Evolutionary conservation across 2,888 invertebrate genomes (phyloP).

Genomic region (Heliconius ismenius): DNA sequence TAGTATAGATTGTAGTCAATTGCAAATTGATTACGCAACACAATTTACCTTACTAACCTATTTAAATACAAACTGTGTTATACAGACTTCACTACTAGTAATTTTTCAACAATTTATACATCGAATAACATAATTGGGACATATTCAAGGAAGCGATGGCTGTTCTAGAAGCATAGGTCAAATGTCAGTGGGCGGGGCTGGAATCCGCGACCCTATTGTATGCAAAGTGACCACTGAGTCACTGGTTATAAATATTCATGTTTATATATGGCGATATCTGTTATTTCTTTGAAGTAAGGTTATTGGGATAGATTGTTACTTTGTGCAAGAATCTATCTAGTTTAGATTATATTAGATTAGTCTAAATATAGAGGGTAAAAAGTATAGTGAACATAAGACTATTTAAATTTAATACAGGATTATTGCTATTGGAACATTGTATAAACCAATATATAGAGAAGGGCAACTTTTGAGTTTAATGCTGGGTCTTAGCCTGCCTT

Average conservation of each 20-base stretch:
- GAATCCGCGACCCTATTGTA: slow-evolving; percentile 65
- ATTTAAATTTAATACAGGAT: too few species aligned
- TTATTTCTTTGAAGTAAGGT: background rate
- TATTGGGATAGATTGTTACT: background rate
- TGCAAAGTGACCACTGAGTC: slow-evolving; percentile 57
- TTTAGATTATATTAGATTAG: too few species aligned
- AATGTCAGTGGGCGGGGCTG: slow-evolving; percentile 45
- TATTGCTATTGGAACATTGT: too few species aligned
- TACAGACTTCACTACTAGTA: background rate
- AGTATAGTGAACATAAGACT: too few species aligned
- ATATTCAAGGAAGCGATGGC: slow-evolving; percentile 31
- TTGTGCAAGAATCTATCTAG: too few species aligned
- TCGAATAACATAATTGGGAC: slow-evolving; percentile 20
- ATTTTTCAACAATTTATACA: background rate
- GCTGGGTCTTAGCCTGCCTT: too few species aligned
- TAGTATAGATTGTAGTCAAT: background rate
- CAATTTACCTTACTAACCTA: background rate
- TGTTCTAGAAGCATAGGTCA: slow-evolving; percentile 39
- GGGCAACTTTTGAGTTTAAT: too few species aligned
- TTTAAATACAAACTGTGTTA: background rate
- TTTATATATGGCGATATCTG: slow-evolving; percentile 28
- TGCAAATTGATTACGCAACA: background rate
- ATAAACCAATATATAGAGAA: too few species aligned
- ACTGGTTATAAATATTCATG: slow-evolving; percentile 39
- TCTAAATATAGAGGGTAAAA: too few species aligned